Evolutionary conservation across 1,140 invertebrate species (phyloP).

Genomic region (Agrilus planipennis): DNA sequence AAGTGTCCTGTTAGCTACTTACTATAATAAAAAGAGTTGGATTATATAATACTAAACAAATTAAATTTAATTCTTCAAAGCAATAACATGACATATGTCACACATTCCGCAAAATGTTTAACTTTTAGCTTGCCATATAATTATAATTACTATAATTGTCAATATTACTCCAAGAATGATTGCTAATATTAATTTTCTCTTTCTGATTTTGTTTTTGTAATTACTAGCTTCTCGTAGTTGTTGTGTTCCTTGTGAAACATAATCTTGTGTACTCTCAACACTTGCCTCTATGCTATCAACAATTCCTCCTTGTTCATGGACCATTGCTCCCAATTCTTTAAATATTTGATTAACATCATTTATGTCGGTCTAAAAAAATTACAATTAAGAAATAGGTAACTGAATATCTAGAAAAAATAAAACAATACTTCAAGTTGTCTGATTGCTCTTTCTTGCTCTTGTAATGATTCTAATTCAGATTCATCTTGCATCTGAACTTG

Average conservation of each 20-base stretch:
- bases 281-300: conserved; percentile 96
- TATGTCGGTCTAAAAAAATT: conserved; percentile 71
- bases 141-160: conserved; percentile 57
- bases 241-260: conserved; percentile 68
- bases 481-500: conserved; percentile 76
- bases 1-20: too few species aligned
- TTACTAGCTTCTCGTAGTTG: conserved; percentile 71
- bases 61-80: too few species aligned
- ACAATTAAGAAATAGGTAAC: conserved; percentile 2
- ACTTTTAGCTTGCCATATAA: too few species aligned
- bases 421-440: conserved; percentile 70
- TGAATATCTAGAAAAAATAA: conserved; percentile 2
- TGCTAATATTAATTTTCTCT: conserved; percentile 70
- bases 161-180: conserved; percentile 55
- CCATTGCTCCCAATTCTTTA: conserved; percentile 90
- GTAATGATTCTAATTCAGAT: conserved; percentile 68
- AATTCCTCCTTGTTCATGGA: conserved; percentile 94
- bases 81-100: too few species aligned
- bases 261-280: conserved; percentile 80
- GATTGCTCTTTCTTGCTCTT: conserved; percentile 84
- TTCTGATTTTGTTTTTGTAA: conserved; percentile 78
- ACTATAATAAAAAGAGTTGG: too few species aligned
- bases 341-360: conserved; percentile 96
- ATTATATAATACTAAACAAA: too few species aligned
- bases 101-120: too few species aligned